Base-by-base conservation (phyloP, 1,140 invertebrate species). In the Drosophila dunni region DNA sequence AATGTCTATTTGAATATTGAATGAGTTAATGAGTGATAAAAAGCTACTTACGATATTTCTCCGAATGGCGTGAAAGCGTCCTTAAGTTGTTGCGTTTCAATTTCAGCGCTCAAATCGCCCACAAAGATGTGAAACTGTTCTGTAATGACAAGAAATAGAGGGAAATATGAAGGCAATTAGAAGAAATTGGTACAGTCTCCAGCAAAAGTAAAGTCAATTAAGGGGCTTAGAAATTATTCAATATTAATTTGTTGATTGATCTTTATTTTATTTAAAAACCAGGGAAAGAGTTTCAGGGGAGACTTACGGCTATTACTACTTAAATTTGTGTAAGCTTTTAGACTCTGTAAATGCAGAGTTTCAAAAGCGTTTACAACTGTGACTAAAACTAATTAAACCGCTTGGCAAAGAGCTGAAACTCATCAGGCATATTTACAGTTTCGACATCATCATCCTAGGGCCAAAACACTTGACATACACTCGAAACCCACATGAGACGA, bases 121-220 rank as follows among this genome's bases (percentile, higher is more conserved):
- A 99, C 99, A 93, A 99, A 99, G 94, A 99, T 99, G 94, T 99
- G 98, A 94, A 98, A 98, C 93, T 99, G 98, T 93, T 98, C 99
- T 94, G 94, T 75, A 93, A 94, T 91, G 91, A 93, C 42, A 80
- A 75, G n/a, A 53, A 2, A 33, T 40, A 40, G 58, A 54, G 58
- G 33, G 45, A 57, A 3, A 53, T 45, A 66, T 40, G 50, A 54
- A 63, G 72, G 33, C 53, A 88, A 82, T 82, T 84, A 54, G 33
- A 34, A 51, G 5, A 0, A 29, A 29, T 0, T 20, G 24, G 3
- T 29, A 29, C 4, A 29, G 24, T 29, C 6, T 4, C 6, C 24
- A 5, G 24, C 5, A 29, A 4, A 29, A 20, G 17, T 20, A 20
- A 1, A 20, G 17, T 20, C 0, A 29, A 29, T 29, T 29, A 5